A percentile compares a stretch with the other conserved stretches of the same genome.
Evolutionary conservation across 2,888 invertebrate genomes (phyloP).

Genomic region (Lycaena phlaeas): DNA sequence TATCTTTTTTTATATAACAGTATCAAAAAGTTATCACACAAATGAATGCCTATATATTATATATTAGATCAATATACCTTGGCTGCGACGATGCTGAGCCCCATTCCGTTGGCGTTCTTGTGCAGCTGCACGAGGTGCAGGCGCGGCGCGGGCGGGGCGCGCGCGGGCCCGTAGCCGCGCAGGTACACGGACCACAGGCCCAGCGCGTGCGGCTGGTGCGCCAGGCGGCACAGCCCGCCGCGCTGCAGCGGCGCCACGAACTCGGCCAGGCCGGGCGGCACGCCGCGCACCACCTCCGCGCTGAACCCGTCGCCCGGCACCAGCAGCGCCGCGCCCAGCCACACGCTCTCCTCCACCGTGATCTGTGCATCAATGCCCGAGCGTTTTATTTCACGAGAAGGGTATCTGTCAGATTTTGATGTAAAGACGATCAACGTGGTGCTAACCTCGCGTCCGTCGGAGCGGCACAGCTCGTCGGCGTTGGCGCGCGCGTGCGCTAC

Average conservation of each 20-base stretch:
- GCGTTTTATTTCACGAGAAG: neutral
- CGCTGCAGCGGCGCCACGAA: slow-evolving; percentile 87
- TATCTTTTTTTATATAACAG: no score
- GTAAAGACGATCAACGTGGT: no score
- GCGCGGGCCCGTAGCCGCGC: slow-evolving; percentile 73
- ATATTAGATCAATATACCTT: slow-evolving; percentile 74
- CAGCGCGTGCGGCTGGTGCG: slow-evolving; percentile 90
- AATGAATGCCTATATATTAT: neutral
- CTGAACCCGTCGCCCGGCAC: slow-evolving; percentile 98
- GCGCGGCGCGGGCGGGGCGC: slow-evolving; percentile 80
- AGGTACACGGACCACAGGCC: slow-evolving; percentile 98
- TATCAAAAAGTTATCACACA: no score
- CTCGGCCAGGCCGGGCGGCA: slow-evolving; percentile 93
- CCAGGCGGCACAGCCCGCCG: slow-evolving; percentile 89
- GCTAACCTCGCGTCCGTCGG: slow-evolving; percentile 87
- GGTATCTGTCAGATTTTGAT: no score
- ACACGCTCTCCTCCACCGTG: slow-evolving; percentile 92
- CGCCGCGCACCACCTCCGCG: slow-evolving; percentile 94
- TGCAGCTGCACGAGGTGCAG: slow-evolving; percentile 90
- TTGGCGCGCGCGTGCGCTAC: slow-evolving; percentile 88
- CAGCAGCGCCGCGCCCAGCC: slow-evolving; percentile 90
- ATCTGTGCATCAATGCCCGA: slow-evolving; percentile 41
- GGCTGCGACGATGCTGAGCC: slow-evolving; percentile 98
- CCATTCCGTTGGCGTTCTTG: slow-evolving; percentile 97
- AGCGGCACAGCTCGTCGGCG: slow-evolving; percentile 91